A percentile compares a stretch with the other conserved stretches of the same genome.
Conservation (phyloP, 1,140 invertebrate species). For the Danaus melanippus region DNA sequence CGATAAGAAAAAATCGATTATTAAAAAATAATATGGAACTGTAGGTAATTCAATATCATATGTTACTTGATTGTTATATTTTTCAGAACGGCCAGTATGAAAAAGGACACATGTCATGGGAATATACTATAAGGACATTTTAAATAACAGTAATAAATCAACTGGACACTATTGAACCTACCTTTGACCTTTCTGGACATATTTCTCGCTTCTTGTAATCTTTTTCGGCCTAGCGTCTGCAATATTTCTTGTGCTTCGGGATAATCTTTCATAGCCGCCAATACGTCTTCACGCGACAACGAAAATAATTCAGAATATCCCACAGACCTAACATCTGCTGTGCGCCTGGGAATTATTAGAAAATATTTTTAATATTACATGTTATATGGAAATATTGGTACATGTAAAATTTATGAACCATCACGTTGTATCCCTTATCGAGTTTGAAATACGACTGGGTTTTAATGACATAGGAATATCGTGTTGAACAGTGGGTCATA, state of each 20-base stretch:
- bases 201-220: slow-evolving; percentile 84
- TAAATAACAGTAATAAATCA: too few relatives aligned
- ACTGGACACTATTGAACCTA: slow-evolving; percentile 16
- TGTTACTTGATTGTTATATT: too few relatives aligned
- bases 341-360: slow-evolving; percentile 79
- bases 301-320: slow-evolving; percentile 97
- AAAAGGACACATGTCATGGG: too few relatives aligned
- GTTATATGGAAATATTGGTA: neutral
- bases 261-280: slow-evolving; percentile 96
- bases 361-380: neutral
- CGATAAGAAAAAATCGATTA: neutral
- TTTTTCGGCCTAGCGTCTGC: slow-evolving; percentile 87
- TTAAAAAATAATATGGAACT: too few relatives aligned
- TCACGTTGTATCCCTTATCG: too few relatives aligned
- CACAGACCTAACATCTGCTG: slow-evolving; percentile 95
- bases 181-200: slow-evolving; percentile 58
- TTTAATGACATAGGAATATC: too few relatives aligned
- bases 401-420: too few relatives aligned
- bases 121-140: too few relatives aligned
- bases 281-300: slow-evolving; percentile 93
- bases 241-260: slow-evolving; percentile 96
- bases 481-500: too few relatives aligned
- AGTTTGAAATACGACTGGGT: too few relatives aligned
- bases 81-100: too few relatives aligned
- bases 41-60: too few relatives aligned